phyloP scores from a whole-genome alignment of 2,113 vertebrate genomes.

The Vulpes vulpes region DNA sequence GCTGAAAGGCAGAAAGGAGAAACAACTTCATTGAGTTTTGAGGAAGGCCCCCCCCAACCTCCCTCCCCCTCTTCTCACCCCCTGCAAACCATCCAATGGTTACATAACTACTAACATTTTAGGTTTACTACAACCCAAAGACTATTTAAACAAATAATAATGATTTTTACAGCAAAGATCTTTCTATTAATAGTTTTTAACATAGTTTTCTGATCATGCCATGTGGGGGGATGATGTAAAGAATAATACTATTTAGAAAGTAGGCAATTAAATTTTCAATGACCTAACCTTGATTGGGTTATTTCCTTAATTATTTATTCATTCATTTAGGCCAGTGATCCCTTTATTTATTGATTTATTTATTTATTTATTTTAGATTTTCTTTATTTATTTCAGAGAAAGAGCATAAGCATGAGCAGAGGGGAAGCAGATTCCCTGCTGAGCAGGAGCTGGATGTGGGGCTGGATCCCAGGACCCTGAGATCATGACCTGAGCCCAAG shows the following conservation, averaged over 20 bases:
- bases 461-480: too few species aligned
- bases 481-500: too few species aligned
- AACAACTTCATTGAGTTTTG: not conserved
- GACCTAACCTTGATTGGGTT: not conserved
- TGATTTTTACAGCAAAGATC: not conserved
- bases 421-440: too few species aligned
- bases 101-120: not conserved
- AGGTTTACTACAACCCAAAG: not conserved
- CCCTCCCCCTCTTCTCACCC: not conserved
- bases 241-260: not conserved
- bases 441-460: too few species aligned
- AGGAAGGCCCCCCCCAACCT: not conserved
- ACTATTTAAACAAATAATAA: not conserved
- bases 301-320: not conserved
- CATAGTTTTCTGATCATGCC: not conserved
- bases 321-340: not conserved
- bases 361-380: too few species aligned
- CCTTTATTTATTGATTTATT: too few species aligned
- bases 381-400: too few species aligned
- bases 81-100: not conserved
- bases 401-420: too few species aligned
- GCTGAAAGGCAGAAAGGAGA: not conserved
- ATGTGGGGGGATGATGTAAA: not conserved
- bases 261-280: not conserved
- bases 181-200: not conserved